A percentile compares a stretch with the other conserved stretches of the same genome.
Evolutionary conservation across 2,113 vertebrate species (phyloP).

Genomic region (Zosterops japonicus): DNA sequence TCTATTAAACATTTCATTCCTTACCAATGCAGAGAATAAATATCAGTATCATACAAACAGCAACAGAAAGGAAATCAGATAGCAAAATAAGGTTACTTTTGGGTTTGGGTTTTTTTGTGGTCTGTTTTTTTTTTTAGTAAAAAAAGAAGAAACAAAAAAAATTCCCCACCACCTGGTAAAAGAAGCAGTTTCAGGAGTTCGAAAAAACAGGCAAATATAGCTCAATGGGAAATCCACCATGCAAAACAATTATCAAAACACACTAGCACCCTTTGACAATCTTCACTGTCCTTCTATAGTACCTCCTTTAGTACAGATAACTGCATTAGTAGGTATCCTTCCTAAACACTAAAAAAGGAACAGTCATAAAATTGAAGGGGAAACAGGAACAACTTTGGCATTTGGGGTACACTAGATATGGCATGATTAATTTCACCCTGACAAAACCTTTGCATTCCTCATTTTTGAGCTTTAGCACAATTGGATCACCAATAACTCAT

Average conservation of each 20-base stretch:
- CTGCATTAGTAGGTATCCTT: neutral
- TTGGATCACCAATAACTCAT: rapidly evolving
- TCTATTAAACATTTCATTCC: neutral
- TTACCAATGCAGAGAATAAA: neutral
- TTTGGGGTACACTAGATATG: neutral
- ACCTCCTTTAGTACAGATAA: neutral
- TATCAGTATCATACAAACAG: neutral
- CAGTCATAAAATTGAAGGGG: neutral
- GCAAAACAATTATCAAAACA: neutral
- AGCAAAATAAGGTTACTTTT: neutral
- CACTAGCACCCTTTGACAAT: neutral
- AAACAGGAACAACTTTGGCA: neutral
- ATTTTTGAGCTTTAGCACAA: neutral
- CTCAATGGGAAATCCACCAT: neutral
- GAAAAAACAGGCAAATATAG: neutral
- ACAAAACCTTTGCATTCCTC: neutral
- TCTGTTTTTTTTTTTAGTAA: neutral
- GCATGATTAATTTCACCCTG: neutral
- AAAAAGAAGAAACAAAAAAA: neutral
- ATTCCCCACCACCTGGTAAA: neutral
- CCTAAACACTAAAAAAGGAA: neutral
- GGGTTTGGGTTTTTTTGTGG: neutral
- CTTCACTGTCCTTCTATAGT: neutral
- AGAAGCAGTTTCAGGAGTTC: neutral
- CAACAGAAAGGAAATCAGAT: neutral